Percentiles rank a stretch among this genome's conserved stretches.
Evolutionary conservation across 2,113 vertebrate genomes (phyloP).

Genomic region (Symphodus melops): DNA sequence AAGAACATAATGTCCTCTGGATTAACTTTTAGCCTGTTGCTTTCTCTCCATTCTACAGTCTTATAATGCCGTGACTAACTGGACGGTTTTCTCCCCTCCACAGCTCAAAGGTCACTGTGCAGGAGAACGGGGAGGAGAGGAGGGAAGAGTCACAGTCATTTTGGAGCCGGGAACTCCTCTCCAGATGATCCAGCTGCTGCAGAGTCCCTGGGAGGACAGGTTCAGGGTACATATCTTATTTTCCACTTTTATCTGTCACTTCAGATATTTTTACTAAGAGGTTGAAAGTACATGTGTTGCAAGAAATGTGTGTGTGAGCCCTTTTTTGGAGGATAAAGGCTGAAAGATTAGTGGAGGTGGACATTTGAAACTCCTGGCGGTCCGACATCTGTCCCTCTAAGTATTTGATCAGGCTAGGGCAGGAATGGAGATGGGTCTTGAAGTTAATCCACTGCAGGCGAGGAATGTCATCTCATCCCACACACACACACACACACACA

Average conservation of each 20-base stretch:
- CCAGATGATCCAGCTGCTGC: conserved; percentile 95
- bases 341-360: conserved; percentile 34
- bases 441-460: conserved; percentile 74
- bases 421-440: conserved; percentile 62
- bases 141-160: conserved; percentile 84
- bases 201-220: conserved; percentile 95
- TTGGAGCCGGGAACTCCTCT: conserved; percentile 91
- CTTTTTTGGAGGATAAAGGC: background rate
- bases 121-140: conserved; percentile 72
- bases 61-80: conserved; percentile 28
- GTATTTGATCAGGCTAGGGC: conserved; percentile 64
- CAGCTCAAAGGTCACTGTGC: conserved; percentile 91
- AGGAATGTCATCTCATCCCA: conserved; percentile 64
- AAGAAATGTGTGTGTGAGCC: background rate
- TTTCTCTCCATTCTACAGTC: background rate
- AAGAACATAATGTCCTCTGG: conserved; percentile 42
- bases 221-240: conserved; percentile 87
- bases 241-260: conserved; percentile 17
- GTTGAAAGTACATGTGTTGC: background rate
- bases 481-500: conserved; percentile 10
- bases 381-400: conserved; percentile 69
- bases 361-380: conserved; percentile 64
- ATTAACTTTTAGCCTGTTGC: background rate
- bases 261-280: background rate
- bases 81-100: conserved; percentile 13